Percentiles rank a stretch among this genome's conserved stretches.
phyloP scores from a whole-genome alignment of 2,888 invertebrate species.

The Xylophagus ater region DNA sequence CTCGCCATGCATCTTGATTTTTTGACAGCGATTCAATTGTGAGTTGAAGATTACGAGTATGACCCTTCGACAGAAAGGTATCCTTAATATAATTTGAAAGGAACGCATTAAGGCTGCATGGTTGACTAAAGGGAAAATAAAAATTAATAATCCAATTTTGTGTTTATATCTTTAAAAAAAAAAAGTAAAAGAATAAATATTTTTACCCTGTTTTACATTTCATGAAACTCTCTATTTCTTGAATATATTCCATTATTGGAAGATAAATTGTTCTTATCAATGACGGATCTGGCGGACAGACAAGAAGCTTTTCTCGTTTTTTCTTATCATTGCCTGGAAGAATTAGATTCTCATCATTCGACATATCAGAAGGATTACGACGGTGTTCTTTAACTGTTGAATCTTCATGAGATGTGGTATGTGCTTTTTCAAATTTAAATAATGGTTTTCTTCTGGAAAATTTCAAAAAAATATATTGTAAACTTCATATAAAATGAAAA shows the following conservation, averaged over 20 bases:
- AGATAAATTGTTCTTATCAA: constrained; percentile 70
- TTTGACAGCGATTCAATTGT: constrained; percentile 60
- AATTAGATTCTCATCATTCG: constrained; percentile 31
- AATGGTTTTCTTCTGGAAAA: constrained; percentile 46
- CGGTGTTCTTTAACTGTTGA: constrained; percentile 30
- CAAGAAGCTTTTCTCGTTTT: constrained; percentile 48
- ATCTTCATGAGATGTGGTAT: constrained; percentile 17
- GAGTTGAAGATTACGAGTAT: constrained; percentile 41
- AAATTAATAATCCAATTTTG: not conserved
- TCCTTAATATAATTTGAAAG: constrained; percentile 78
- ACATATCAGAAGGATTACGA: constrained; percentile 36
- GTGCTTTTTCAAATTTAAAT: constrained; percentile 60
- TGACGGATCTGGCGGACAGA: constrained; percentile 64
- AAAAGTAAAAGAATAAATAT: constrained; percentile 14
- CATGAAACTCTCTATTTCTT: constrained; percentile 66
- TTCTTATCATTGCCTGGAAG: constrained; percentile 24
- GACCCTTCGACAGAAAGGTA: constrained; percentile 70
- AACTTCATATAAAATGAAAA: not conserved
- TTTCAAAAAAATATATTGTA: constrained; percentile 16
- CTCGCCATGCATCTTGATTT: constrained; percentile 68
- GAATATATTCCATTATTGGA: constrained; percentile 69
- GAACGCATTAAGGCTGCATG: constrained; percentile 72
- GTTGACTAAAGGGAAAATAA: constrained; percentile 37
- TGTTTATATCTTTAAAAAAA: not conserved
- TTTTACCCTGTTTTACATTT: constrained; percentile 47